Conservation (phyloP, 2,888 invertebrate species). For the Acrocyrtus sp. region DNA sequence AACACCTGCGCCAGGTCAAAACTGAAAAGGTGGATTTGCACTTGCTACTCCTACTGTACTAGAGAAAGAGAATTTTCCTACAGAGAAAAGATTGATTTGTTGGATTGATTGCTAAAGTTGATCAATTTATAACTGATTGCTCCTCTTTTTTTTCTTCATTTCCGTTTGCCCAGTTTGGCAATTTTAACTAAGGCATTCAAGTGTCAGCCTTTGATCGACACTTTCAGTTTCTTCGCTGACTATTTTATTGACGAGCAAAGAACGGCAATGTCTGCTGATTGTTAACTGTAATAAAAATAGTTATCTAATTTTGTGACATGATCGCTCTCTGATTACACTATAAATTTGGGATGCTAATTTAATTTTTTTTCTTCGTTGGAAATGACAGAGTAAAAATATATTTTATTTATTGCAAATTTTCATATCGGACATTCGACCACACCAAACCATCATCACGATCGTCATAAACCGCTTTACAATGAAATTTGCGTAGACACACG, state of each 20-base stretch:
- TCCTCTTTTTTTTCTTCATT: background rate
- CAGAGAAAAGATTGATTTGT: background rate
- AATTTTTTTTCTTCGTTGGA: background rate
- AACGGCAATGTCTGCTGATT: no score
- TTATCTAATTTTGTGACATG: background rate
- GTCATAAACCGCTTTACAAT: background rate
- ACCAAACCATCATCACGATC: background rate
- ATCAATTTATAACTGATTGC: background rate
- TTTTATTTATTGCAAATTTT: background rate
- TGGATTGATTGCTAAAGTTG: background rate
- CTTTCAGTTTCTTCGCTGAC: no score
- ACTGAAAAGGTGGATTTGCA: background rate
- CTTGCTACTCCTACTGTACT: no score
- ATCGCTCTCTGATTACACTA: background rate
- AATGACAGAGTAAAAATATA: background rate
- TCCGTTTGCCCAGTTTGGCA: no score
- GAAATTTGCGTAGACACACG: background rate
- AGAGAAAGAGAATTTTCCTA: background rate
- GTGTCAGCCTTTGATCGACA: background rate
- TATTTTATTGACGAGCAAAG: no score
- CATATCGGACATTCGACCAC: background rate
- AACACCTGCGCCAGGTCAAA: conserved; percentile 41
- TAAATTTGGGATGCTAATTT: background rate
- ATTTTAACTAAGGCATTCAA: no score
- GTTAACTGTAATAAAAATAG: background rate